Percentiles rank a stretch among this genome's conserved stretches.
Conservation (phyloP, 2,888 invertebrate genomes). For the Drosophila conformis region DNA sequence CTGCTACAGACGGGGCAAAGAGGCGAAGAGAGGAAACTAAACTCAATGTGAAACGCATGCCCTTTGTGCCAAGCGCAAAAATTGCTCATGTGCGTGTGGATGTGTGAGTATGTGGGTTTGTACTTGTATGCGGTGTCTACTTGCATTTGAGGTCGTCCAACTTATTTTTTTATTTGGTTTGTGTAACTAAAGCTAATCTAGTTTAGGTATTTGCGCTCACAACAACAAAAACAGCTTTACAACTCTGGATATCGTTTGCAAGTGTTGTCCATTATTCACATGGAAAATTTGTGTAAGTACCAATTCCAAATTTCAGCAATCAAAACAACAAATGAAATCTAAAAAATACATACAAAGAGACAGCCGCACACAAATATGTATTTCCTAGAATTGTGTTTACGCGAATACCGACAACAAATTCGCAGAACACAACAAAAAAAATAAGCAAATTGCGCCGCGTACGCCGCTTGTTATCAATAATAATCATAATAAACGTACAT, state of each 20-base stretch:
- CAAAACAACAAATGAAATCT: slow-evolving; percentile 57
- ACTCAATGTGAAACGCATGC: slow-evolving; percentile 50
- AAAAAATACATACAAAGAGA: slow-evolving; percentile 31
- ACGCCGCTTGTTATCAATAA: slow-evolving; percentile 48
- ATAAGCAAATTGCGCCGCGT: slow-evolving; percentile 25
- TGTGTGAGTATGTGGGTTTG: slow-evolving; percentile 14
- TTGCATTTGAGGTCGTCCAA: slow-evolving; percentile 38
- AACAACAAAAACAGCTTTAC: background rate
- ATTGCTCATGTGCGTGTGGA: slow-evolving; percentile 31
- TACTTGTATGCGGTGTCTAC: slow-evolving; percentile 5
- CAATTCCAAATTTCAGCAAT: slow-evolving; percentile 42
- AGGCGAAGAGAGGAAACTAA: slow-evolving; percentile 41
- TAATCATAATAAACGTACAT: slow-evolving; percentile 41
- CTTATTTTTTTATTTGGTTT: slow-evolving; percentile 1
- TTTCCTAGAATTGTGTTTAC: slow-evolving; percentile 40
- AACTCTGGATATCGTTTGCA: background rate
- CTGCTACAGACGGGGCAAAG: slow-evolving; percentile 25
- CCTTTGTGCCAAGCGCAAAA: slow-evolving; percentile 51
- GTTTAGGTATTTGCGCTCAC: background rate
- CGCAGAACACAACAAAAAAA: slow-evolving; percentile 36
- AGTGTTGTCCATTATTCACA: slow-evolving; percentile 11
- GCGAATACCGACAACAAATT: slow-evolving; percentile 41
- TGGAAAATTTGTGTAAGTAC: slow-evolving; percentile 19
- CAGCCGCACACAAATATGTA: slow-evolving; percentile 3
- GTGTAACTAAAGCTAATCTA: slow-evolving; percentile 33